phyloP scores from a whole-genome alignment of 2,888 invertebrate species.

The Mesochorus sp. region DNA sequence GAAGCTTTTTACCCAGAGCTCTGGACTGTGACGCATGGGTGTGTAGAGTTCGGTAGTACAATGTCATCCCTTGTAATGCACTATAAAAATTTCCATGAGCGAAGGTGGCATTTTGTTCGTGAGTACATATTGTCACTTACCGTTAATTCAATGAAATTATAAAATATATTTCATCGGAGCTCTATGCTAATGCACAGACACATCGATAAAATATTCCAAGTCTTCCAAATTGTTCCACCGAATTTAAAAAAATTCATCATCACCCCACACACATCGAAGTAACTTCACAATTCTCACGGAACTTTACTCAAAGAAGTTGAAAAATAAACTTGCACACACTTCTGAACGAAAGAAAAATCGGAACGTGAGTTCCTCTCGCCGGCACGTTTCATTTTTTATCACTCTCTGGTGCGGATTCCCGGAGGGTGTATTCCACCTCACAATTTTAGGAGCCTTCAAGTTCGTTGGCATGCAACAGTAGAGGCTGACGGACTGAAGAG shows the following conservation, averaged over 20 bases:
- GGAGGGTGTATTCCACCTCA: conserved; percentile 21
- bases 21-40: background rate
- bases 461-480: conserved; percentile 35
- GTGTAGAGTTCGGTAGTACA: conserved; percentile 3
- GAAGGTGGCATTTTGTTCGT: background rate
- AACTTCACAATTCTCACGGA: too few relatives aligned
- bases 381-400: background rate
- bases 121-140: background rate
- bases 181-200: background rate
- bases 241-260: too few relatives aligned
- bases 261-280: too few relatives aligned
- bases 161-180: background rate
- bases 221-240: too few relatives aligned
- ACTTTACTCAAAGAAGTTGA: too few relatives aligned
- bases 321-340: too few relatives aligned
- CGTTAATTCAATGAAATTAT: background rate
- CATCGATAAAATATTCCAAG: background rate
- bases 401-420: conserved; percentile 12
- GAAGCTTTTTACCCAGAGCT: conserved; percentile 12
- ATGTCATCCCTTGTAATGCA: background rate
- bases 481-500: background rate
- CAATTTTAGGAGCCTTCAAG: conserved; percentile 24
- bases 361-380: background rate
- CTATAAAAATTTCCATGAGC: background rate
- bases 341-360: conserved; percentile 29